Evolutionary conservation across 2,888 invertebrate species (phyloP), one percentile per base, ranked within the genome.

Genomic region (Cotesia congregata): DNA sequence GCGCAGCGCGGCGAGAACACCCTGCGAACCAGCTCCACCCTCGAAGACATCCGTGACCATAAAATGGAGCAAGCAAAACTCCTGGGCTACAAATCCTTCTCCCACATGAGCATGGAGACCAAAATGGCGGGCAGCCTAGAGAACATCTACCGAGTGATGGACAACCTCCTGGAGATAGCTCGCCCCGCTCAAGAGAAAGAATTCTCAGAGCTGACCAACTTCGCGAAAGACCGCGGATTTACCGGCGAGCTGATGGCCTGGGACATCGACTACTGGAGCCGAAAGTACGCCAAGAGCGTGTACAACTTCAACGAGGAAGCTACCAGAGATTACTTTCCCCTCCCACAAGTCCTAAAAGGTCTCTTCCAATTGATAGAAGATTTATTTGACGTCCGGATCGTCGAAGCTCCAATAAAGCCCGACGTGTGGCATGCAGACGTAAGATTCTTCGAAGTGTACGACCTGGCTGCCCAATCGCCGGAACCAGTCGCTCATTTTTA

Each of bases 21-120:
- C 81, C 85, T 94, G 79, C 92, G 93, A 87, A 96, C 95, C 17
- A 95, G 95, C 86, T 90, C 93, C 0, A 90, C 94, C 85, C 89
- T 98, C 76, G 96, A 97, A 87, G 94, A 94, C 85, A 95, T 98
- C 73, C 91, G 97, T 60, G 90, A 88, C 67, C 86, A 93, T 61
- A 92, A 96, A 81, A 90, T 90, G 65, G 93, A 94, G 61, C 93
- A 95, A 85, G 97, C 97, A 0, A 91, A 93, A 80, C 84, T 94
- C 12, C 90, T 98, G 7, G 97, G 98, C 0, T 98, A 93, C 87
- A 91, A 94, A 79, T 93, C 92, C 74, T 98, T 91, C 89, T 94
- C 93, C 0, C 94, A 97, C 61, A 94, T 98, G 94, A 96, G 96
- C 60, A 96, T 98, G 96, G 94, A 95, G 90, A 97, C 97, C 0